Evolutionary conservation across 2,113 vertebrate genomes (phyloP), one percentile per base, ranked within the genome.

Genomic region (Cephalopholis sonnerati): DNA sequence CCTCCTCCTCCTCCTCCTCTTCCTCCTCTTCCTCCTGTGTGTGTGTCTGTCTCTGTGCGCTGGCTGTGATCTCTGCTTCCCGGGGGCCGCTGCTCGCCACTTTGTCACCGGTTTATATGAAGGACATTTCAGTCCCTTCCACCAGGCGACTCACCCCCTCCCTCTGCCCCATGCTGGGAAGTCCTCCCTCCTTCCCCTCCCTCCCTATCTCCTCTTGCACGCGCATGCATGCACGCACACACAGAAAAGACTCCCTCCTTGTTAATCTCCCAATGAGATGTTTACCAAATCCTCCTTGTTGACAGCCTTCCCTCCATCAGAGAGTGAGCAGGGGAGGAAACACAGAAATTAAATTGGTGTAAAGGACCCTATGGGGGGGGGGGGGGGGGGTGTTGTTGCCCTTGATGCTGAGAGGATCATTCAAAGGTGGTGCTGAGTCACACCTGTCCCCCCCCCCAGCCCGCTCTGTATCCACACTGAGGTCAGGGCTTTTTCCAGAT

Each of bases 21-120:
- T 64, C 69, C 59, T 29, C 27, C 44, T 41, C 53, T 44, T 46
- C 41, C 16, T n/a, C 36, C 61, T 48, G 50, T 51, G 39, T 77
- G 18, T 81, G 57, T 64, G 12, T 39, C 24, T 39, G 24, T 73
- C 55, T 65, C 51, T 63, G 25, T 48, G 77, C 69, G 72, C 75
- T 65, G 71, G 72, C 65, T 90, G 64, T 88, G 90, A 90, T 92
- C 90, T 83, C 74, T 62, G 62, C 84, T 86, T 86, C 83, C 79
- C 61, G 27, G 87, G 79, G 82, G 80, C 81, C 76, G 69, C 85
- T 80, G 77, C 85, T 89, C 86, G 48, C 79, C 87, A 89, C 85
- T 91, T 86, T 89, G 89, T 92, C 84, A 87, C 87, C 84, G 91
- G 86, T 92, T 92, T 93, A 93, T 93, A 82, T 83, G 92, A 95